Evolutionary conservation across 2,888 invertebrate genomes (phyloP), one percentile per base, ranked within the genome.

Genomic region (Agonopterix alstromeriana): DNA sequence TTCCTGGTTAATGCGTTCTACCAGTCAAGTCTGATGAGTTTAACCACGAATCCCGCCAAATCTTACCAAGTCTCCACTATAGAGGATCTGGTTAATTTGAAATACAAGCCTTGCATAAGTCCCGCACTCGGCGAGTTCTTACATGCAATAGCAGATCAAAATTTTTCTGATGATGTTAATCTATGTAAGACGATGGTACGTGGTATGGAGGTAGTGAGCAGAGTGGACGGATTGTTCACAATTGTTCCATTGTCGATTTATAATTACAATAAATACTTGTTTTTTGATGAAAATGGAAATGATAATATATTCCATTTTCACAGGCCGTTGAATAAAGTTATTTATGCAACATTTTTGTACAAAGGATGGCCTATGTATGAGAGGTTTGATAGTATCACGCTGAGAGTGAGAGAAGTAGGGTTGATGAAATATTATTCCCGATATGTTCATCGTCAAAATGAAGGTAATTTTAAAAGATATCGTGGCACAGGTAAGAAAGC

Each of bases 311-410:
- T 66, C 42, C 10, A 43, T 2, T 64, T 78, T 41, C 14, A 49
- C 0, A 54, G 57, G 5, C 74, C 77, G 0, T 54, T 67, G 7
- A 60, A 61, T 4, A 75, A 74, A 47, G 48, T 73, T 2, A 61
- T 78, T 2, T 79, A 74, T 44, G 67, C 68, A 1, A 70, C 75
- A 10, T 82, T 68, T 40, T 55, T 76, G 4, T 70, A 75, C 45
- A 82, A 81, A 54, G 83, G 82, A 0, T 82, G 82, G 49, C 82
- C 81, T 2, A 50, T 72, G 36, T 7, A 51, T 0, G 48, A 65
- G 0, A 57, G 54, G 8, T 46, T 81, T 4, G 56, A 70, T 11
- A 5, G 36, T 1, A 52, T 59, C 2, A 54, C 66, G 1, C 51
- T 81, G 0, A 54, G 61, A 2, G 45, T 82, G 8, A 59, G 68